Conservation (phyloP, 2,888 invertebrate species). For the Nomada hirtipes region DNA sequence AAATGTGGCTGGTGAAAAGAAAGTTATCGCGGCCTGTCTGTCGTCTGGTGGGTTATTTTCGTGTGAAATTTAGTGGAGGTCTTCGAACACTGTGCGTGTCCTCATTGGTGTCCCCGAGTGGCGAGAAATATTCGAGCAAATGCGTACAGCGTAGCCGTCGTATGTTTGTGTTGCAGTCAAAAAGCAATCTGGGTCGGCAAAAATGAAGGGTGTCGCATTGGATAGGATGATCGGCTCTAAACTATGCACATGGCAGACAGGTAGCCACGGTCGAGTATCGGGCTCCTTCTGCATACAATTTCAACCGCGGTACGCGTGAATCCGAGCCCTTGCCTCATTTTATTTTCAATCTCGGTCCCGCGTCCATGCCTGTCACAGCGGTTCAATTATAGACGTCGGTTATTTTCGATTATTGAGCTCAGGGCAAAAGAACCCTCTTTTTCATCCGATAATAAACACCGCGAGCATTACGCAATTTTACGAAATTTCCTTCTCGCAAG, state of each 20-base stretch:
- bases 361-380: background rate
- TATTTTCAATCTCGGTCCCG: background rate
- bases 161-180: background rate
- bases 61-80: constrained; percentile 6
- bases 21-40: constrained; percentile 11
- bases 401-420: background rate
- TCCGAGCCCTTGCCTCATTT: background rate
- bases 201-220: background rate
- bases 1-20: constrained; percentile 1
- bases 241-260: background rate
- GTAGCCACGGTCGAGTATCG: background rate
- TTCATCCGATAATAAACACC: background rate
- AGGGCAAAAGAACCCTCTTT: background rate
- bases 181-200: background rate
- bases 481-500: background rate
- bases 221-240: background rate
- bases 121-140: background rate
- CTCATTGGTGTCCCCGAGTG: background rate
- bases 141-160: background rate
- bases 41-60: constrained; percentile 8
- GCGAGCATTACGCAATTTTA: background rate
- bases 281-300: background rate
- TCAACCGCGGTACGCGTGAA: too few relatives aligned
- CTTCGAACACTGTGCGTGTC: background rate
- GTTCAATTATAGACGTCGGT: background rate